Conservation (phyloP, 2,113 vertebrate genomes). For the Mystacornis crossleyi region DNA sequence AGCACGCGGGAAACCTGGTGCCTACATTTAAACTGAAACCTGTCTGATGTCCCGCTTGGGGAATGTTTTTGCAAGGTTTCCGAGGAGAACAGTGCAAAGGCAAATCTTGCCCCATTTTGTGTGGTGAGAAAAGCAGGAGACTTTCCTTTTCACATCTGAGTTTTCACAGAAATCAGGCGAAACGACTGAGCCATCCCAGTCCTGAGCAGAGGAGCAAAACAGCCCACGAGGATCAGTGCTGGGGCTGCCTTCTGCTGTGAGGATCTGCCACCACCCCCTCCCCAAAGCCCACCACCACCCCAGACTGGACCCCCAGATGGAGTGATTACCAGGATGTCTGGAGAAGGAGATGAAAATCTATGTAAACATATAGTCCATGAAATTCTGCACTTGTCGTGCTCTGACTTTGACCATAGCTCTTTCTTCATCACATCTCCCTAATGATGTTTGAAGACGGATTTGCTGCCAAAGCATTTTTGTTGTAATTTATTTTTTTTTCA, state of each 20-base stretch:
- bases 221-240: accelerated
- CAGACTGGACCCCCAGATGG: background rate
- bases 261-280: background rate
- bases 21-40: background rate
- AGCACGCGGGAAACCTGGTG: background rate
- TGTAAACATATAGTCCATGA: background rate
- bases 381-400: background rate
- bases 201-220: background rate
- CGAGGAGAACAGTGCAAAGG: background rate
- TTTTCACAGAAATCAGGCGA: background rate
- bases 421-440: background rate
- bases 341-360: background rate
- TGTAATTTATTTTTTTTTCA: background rate
- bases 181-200: background rate
- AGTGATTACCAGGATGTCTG: background rate
- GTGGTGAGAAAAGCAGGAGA: background rate
- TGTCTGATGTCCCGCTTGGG: background rate
- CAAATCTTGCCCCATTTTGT: background rate
- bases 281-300: background rate
- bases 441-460: background rate
- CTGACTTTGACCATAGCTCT: background rate
- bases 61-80: background rate
- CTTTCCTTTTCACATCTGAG: background rate
- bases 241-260: background rate
- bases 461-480: background rate